A percentile compares a stretch with the other conserved stretches of the same genome.
Evolutionary conservation across 2,113 vertebrate species (phyloP).

Genomic region (Sphaerodactylus townsendi): DNA sequence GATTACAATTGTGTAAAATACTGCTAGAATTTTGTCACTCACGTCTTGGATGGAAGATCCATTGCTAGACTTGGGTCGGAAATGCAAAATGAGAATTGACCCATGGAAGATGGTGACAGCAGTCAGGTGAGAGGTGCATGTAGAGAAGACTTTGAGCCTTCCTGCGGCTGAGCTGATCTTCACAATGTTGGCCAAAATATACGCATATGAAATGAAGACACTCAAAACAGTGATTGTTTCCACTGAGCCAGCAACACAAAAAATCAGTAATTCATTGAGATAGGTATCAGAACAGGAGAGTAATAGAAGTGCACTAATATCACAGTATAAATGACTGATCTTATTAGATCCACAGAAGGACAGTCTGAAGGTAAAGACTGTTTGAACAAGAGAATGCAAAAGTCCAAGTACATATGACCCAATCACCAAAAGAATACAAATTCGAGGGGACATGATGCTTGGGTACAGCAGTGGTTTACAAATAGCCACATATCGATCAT

Average conservation of each 20-base stretch:
- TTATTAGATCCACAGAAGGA: conserved; percentile 15
- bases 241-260: conserved; percentile 39
- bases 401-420: conserved; percentile 31
- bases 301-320: conserved; percentile 31
- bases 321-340: conserved; percentile 47
- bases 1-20: conserved; percentile 36
- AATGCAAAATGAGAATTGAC: conserved; percentile 43
- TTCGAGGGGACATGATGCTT: conserved; percentile 8
- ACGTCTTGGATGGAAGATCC: neutral
- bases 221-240: conserved; percentile 40
- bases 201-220: conserved; percentile 31
- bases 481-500: conserved; percentile 27
- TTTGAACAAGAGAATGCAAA: conserved; percentile 40
- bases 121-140: conserved; percentile 24
- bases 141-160: conserved; percentile 39
- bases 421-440: conserved; percentile 9
- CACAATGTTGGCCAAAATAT: conserved; percentile 23
- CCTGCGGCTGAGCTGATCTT: conserved; percentile 12
- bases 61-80: conserved; percentile 23
- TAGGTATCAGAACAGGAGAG: conserved; percentile 32
- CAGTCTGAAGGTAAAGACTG: conserved; percentile 28
- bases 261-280: conserved; percentile 45
- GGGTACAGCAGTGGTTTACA: conserved; percentile 37
- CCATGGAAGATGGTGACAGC: conserved; percentile 42
- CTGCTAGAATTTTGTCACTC: conserved; percentile 37